A percentile compares a stretch with the other conserved stretches of the same genome.
Conservation (phyloP, 2,113 vertebrate species). For the Rhizomys pruinosus region DNA sequence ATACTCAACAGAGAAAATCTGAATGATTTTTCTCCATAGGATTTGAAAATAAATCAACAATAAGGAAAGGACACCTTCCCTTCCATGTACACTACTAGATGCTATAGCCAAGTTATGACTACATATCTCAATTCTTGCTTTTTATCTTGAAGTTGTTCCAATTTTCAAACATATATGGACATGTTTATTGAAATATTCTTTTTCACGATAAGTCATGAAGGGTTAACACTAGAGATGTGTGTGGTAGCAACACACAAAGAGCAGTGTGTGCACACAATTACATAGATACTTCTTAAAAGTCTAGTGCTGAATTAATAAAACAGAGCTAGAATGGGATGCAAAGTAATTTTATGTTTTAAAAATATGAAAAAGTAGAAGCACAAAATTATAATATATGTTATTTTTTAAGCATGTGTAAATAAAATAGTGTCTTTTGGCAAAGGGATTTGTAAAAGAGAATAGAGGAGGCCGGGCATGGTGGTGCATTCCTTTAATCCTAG, state of each 20-base stretch:
- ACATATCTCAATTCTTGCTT: neutral
- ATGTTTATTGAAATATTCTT: neutral
- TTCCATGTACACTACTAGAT: neutral
- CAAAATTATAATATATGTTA: neutral
- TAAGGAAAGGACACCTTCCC: neutral
- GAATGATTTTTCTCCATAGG: neutral
- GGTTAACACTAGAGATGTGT: neutral
- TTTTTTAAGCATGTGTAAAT: neutral
- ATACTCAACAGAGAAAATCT: neutral
- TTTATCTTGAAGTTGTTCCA: constrained; percentile 15
- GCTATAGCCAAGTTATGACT: neutral
- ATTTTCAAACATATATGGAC: neutral
- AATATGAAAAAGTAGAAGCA: constrained; percentile 1
- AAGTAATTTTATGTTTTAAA: neutral
- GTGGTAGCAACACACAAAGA: neutral
- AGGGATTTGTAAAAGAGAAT: neutral
- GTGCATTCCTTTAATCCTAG: too few relatives aligned
- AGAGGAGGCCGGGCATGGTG: too few relatives aligned
- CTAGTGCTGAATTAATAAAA: neutral
- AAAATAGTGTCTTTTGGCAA: neutral
- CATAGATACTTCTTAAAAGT: neutral
- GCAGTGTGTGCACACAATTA: neutral
- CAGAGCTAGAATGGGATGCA: neutral
- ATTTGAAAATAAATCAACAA: neutral
- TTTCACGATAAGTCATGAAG: neutral